These are phyloP conservation scores for Nothoprocta perdicaria DNA, from an alignment of 2,113 vertebrate species.

Conservation along the genomic window DNA sequence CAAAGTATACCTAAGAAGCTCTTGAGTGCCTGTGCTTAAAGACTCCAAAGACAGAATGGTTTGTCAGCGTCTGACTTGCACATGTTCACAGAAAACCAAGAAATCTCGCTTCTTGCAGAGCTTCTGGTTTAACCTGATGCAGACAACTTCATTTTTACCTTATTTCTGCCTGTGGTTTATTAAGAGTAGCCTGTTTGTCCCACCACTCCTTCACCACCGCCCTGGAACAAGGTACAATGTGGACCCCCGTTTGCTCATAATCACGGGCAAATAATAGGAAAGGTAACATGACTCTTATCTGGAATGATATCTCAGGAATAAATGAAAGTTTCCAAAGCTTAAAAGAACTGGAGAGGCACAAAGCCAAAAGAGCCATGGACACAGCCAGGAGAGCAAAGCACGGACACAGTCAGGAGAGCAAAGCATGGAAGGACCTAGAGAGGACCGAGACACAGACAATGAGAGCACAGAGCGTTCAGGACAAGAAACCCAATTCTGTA, in stretches of 20 bases:
- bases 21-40: background rate
- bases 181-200: background rate
- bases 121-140: background rate
- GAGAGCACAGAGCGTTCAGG: background rate
- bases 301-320: background rate
- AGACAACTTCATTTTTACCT: background rate
- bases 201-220: background rate
- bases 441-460: rapidly evolving
- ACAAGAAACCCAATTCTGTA: background rate
- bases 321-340: background rate
- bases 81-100: background rate
- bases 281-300: background rate
- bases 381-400: rapidly evolving
- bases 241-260: background rate
- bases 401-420: too few species aligned
- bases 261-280: background rate
- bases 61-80: background rate
- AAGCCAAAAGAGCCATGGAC: background rate
- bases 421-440: rapidly evolving
- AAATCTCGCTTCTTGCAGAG: background rate
- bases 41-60: background rate
- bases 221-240: background rate
- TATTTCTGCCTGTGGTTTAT: background rate
- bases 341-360: rapidly evolving
- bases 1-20: background rate